Conservation (phyloP, 2,797 vertebrate genomes). For the Pseudomugil tenellus region DNA sequence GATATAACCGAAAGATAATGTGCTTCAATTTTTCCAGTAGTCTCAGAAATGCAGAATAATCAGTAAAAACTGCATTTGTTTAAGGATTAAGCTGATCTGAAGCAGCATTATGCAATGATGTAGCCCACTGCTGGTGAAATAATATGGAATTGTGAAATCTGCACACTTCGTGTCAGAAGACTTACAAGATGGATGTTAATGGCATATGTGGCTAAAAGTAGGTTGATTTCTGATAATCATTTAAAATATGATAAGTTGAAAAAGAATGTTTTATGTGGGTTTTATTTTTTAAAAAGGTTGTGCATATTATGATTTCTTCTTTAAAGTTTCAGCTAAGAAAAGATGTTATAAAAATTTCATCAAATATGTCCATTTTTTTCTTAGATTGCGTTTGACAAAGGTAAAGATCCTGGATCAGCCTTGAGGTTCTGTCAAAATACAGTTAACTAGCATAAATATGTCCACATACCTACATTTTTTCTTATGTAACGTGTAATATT, state of each 20-base stretch:
- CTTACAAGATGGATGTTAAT: neutral
- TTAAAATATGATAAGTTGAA: neutral
- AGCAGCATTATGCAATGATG: constrained; percentile 35
- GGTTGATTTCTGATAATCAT: neutral
- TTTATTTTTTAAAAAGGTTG: neutral
- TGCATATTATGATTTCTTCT: neutral
- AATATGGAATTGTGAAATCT: neutral
- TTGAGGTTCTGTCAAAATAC: neutral
- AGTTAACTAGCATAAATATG: neutral
- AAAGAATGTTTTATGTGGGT: neutral
- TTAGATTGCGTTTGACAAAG: neutral
- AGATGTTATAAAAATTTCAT: neutral
- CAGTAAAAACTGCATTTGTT: constrained; percentile 26
- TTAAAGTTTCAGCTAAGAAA: neutral
- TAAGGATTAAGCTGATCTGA: constrained; percentile 25
- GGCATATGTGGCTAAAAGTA: neutral
- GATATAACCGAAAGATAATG: constrained; percentile 18
- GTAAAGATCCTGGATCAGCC: neutral
- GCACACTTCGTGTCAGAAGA: neutral
- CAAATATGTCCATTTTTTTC: neutral
- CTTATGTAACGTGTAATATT: neutral
- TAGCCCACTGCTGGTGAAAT: neutral
- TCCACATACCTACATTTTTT: neutral
- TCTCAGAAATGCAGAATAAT: constrained; percentile 24
- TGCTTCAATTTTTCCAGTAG: constrained; percentile 6